Evolutionary conservation across 2,888 invertebrate genomes (phyloP), one percentile per base, ranked within the genome.

Genomic region (Pinctada fucata): DNA sequence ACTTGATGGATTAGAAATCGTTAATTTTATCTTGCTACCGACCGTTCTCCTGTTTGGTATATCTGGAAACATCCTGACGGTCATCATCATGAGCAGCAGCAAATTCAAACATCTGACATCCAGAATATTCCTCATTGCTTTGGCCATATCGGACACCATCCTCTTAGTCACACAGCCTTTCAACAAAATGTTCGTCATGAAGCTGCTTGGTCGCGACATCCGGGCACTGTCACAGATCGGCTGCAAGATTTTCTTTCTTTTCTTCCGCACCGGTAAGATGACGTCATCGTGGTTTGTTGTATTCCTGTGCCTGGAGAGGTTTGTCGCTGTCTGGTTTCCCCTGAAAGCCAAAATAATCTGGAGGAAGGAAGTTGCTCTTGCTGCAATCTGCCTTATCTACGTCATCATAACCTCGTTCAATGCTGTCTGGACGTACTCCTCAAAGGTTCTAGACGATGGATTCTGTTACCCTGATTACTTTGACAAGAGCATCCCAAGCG

Each of bases 211-310:
- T 0, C 13, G 64, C 8, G 88, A 88, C 73, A n/a, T 84, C 2
- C 68, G 88, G 13, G 84, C 88, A 0, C n/a, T 88, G 58, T 81
- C 83, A 2, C 78, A 80, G 1, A 45, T 72, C 4, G 81, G 84
- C 3, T 88, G 88, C 74, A 85, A 87, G 73, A 47, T 84, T 3
- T 88, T 86, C 76, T 88, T 87, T 77, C 82, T 85, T 75, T 74
- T 85, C 31, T 87, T 83, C 73, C 82, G 82, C 6, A 81, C 85
- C 0, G 79, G 85, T 10, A 88, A 88, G 75, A 87, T 87, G 84
- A 83, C 84, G 16, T 87, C 87, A 16, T 87, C 88, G 4, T 87
- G 88, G 88, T 81, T 88, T n/a, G 83, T 88, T 2, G 86, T 87
- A 1, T 75, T 82, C 31, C 81, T 88, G 31, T 81, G 84, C 70